These are phyloP conservation scores for Dryobates pubescens DNA, from an alignment of 2,797 vertebrate species.

Conservation along the genomic window DNA sequence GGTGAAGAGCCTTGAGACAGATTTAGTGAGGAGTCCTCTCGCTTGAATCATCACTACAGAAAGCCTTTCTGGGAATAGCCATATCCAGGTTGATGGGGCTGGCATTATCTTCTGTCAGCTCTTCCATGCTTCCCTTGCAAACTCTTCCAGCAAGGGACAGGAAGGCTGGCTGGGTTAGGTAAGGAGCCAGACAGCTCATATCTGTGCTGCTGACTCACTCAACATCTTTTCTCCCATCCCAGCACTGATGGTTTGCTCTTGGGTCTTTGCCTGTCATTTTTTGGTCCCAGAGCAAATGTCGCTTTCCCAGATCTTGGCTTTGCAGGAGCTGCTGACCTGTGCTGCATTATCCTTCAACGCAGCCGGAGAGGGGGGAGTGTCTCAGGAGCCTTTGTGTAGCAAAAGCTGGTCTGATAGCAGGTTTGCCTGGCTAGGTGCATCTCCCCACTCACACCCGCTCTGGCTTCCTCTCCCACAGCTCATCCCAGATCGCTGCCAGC, in stretches of 20 bases:
- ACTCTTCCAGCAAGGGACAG: not conserved
- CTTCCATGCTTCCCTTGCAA: rapidly evolving
- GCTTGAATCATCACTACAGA: not conserved
- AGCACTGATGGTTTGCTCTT: rapidly evolving
- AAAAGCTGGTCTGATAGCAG: not conserved
- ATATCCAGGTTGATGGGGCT: not conserved
- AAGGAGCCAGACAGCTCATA: not conserved
- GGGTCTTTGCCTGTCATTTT: not conserved
- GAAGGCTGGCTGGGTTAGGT: not conserved
- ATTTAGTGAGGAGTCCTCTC: not conserved
- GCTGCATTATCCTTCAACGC: too few relatives aligned
- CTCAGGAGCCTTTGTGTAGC: not conserved
- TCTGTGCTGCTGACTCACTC: not conserved
- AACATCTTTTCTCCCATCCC: not conserved
- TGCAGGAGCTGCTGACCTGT: rapidly evolving
- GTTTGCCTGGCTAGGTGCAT: not conserved
- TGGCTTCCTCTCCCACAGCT: not conserved
- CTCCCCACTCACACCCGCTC: rapidly evolving
- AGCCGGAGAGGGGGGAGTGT: rapidly evolving
- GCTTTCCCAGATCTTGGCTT: not conserved
- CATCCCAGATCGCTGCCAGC: not conserved
- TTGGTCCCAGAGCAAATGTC: not conserved
- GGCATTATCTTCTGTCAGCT: rapidly evolving
- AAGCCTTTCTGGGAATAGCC: not conserved
- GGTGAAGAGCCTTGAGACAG: not conserved